A percentile compares a stretch with the other conserved stretches of the same genome.
Evolutionary conservation across 2,113 vertebrate species (phyloP).

Genomic region (Oriolus oriolus): DNA sequence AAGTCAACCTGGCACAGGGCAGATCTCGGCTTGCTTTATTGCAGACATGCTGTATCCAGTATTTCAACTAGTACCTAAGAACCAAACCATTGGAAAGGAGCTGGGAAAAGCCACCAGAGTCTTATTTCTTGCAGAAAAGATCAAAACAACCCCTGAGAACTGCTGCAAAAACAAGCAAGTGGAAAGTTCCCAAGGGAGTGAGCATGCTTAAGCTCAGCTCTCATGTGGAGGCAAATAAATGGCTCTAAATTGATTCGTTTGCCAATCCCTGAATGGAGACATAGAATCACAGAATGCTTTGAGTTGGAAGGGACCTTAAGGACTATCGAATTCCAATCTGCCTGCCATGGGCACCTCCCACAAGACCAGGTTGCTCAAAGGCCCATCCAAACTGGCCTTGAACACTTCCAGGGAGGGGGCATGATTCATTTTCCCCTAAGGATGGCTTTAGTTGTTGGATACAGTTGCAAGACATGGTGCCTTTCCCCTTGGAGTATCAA

Average conservation of each 20-base stretch:
- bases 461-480: accelerated
- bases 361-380: neutral
- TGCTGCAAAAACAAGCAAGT: neutral
- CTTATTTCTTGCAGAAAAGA: neutral
- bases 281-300: neutral
- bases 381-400: neutral
- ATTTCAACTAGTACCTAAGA: neutral
- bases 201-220: neutral
- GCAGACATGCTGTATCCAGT: neutral
- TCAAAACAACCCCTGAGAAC: neutral
- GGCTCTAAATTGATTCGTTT: neutral
- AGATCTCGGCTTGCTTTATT: neutral
- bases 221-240: neutral
- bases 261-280: neutral
- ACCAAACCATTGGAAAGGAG: neutral
- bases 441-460: neutral
- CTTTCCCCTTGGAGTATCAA: neutral
- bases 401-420: neutral
- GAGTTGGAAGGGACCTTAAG: neutral
- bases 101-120: neutral
- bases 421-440: neutral
- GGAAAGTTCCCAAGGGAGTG: neutral
- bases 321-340: neutral
- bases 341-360: neutral
- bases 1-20: neutral